Percentiles rank a stretch among this genome's conserved stretches.
Evolutionary conservation across 2,888 invertebrate genomes (phyloP).

Genomic region (Mycogona germanica): DNA sequence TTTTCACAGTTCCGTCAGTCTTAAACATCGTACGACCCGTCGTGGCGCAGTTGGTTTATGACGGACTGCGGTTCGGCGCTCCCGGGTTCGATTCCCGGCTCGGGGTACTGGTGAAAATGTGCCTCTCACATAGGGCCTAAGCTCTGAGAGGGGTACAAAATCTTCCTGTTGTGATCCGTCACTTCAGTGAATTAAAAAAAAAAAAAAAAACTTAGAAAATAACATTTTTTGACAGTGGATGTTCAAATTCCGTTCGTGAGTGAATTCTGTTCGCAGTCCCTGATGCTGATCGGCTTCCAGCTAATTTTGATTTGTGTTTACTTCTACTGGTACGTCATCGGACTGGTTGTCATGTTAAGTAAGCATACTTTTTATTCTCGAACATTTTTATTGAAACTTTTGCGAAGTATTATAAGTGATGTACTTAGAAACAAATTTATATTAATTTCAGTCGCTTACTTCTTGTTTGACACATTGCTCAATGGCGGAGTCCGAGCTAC

Average conservation of each 20-base stretch:
- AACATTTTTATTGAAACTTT: not conserved
- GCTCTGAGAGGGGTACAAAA: no score
- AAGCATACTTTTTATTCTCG: not conserved
- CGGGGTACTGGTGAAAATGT: no score
- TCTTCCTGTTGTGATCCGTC: no score
- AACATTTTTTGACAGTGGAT: slow-evolving; percentile 36
- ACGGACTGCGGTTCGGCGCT: no score
- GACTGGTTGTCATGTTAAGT: slow-evolving; percentile 15
- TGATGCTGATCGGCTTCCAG: slow-evolving; percentile 60
- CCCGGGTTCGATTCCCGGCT: no score
- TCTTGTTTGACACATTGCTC: slow-evolving; percentile 19
- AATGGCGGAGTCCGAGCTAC: slow-evolving; percentile 31
- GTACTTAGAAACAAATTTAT: no score
- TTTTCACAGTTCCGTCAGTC: no score
- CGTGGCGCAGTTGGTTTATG: no score
- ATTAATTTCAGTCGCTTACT: slow-evolving; percentile 7
- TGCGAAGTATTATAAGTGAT: not conserved
- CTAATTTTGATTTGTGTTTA: slow-evolving; percentile 60
- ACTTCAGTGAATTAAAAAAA: no score
- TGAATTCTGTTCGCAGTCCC: slow-evolving; percentile 40
- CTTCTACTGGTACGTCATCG: slow-evolving; percentile 36
- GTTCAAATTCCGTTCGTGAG: slow-evolving; percentile 40
- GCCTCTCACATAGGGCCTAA: no score
- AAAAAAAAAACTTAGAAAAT: no score
- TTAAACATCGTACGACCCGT: no score